Conservation (phyloP, 2,888 invertebrate genomes). For the Lepidocyrtoides sp. region DNA sequence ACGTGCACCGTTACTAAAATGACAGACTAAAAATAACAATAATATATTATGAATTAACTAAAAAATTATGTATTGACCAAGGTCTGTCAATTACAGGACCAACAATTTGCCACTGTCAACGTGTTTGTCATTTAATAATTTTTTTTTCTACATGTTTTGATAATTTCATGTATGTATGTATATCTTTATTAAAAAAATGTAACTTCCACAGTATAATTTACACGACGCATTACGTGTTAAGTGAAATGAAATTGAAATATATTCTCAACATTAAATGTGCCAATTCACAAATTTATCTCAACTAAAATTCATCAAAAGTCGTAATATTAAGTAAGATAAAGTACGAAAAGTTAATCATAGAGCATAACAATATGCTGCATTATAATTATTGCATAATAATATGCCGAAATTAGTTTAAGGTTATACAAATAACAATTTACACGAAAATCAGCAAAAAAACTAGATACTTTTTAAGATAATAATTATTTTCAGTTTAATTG, state of each 20-base stretch:
- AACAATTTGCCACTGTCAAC: neutral
- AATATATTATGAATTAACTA: neutral
- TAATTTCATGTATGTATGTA: slow-evolving; percentile 20
- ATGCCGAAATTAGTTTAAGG: neutral
- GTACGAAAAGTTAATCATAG: neutral
- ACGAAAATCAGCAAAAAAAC: neutral
- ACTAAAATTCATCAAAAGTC: neutral
- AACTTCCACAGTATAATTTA: neutral
- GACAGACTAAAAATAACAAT: slow-evolving; percentile 7
- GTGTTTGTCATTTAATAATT: neutral
- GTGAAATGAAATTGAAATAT: neutral
- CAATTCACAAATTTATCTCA: slow-evolving; percentile 1
- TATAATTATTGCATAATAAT: neutral
- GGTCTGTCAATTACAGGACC: neutral
- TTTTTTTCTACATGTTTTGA: slow-evolving; percentile 49
- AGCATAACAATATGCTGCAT: too few relatives aligned
- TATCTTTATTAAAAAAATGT: neutral
- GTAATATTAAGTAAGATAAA: neutral
- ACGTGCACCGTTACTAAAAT: neutral
- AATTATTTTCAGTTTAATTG: neutral
- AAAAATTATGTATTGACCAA: neutral
- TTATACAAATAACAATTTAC: neutral
- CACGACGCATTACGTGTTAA: neutral
- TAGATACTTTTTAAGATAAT: neutral
- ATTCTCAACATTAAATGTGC: slow-evolving; percentile 30